Conservation (phyloP, 2,888 invertebrate species). For the Acholoe squamosa region DNA sequence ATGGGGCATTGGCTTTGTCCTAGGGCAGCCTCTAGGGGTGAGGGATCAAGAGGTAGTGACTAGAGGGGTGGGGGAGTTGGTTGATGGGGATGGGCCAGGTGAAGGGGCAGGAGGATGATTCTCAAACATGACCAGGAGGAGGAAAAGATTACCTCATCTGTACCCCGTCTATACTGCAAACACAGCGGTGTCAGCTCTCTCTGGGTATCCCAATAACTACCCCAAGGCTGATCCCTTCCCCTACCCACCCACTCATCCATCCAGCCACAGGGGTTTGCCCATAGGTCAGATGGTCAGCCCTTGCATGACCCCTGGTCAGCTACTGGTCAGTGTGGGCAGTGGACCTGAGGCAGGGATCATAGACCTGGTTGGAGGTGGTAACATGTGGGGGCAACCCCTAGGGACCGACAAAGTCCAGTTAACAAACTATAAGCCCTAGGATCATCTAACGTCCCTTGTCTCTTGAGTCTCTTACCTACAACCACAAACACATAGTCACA, state of each 20-base stretch:
- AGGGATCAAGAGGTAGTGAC: slow-evolving; percentile 20
- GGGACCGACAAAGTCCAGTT: not conserved
- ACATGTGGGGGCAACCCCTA: not conserved
- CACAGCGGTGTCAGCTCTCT: not conserved
- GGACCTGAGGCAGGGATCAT: not conserved
- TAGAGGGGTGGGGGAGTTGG: not conserved
- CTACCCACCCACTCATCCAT: not conserved
- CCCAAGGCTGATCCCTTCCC: not conserved
- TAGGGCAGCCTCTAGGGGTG: not conserved
- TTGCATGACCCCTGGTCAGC: not conserved
- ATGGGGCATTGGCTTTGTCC: slow-evolving; percentile 28
- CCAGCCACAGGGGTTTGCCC: slow-evolving; percentile 12
- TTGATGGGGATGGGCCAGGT: slow-evolving; percentile 35
- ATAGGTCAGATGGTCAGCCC: not conserved
- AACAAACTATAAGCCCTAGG: too few species aligned
- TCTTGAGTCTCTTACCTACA: too few species aligned
- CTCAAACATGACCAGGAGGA: slow-evolving; percentile 15
- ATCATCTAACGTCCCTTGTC: too few species aligned
- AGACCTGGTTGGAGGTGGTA: not conserved
- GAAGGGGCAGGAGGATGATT: slow-evolving; percentile 16
- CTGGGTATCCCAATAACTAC: not conserved
- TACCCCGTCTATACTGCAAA: not conserved
- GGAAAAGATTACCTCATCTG: slow-evolving; percentile 53
- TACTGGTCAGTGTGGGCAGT: not conserved
- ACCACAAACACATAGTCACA: too few species aligned